phyloP scores from a whole-genome alignment of 2,797 vertebrate species.

The Gouania willdenowi region DNA sequence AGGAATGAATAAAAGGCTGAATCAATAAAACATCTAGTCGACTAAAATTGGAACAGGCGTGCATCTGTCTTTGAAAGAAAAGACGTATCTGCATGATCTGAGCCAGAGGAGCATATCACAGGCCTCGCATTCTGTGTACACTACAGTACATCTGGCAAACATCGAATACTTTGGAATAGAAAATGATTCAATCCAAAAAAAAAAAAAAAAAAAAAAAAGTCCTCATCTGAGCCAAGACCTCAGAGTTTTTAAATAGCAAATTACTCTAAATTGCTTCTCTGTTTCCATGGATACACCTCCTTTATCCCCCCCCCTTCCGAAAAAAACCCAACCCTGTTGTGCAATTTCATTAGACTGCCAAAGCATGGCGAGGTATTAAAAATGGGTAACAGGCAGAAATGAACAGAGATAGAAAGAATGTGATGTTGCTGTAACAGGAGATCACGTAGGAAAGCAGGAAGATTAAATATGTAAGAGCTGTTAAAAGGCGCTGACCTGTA shows the following conservation, averaged over 20 bases:
- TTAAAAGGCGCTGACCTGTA: conserved; percentile 75
- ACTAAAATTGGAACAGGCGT: conserved; percentile 62
- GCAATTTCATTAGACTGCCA: conserved; percentile 70
- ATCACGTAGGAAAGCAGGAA: conserved; percentile 61
- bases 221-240: conserved; percentile 53
- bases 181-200: conserved; percentile 51
- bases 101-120: conserved; percentile 45
- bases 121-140: conserved; percentile 21
- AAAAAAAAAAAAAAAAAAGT: too few relatives aligned
- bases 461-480: conserved; percentile 75
- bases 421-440: conserved; percentile 71
- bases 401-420: conserved; percentile 54
- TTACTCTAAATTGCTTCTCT: conserved; percentile 71
- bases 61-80: conserved; percentile 52
- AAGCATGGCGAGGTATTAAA: conserved; percentile 67
- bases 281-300: conserved; percentile 67
- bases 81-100: conserved; percentile 53
- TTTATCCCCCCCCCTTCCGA: neutral
- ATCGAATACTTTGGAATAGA: conserved; percentile 53
- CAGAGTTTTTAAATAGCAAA: conserved; percentile 71
- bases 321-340: conserved; percentile 58
- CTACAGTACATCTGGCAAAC: conserved; percentile 55
- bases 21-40: conserved; percentile 68
- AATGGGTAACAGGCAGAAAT: conserved; percentile 59
- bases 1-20: conserved; percentile 63